Evolutionary conservation across 2,113 vertebrate genomes (phyloP), one percentile per base, ranked within the genome.

Genomic region (Gobius niger): DNA sequence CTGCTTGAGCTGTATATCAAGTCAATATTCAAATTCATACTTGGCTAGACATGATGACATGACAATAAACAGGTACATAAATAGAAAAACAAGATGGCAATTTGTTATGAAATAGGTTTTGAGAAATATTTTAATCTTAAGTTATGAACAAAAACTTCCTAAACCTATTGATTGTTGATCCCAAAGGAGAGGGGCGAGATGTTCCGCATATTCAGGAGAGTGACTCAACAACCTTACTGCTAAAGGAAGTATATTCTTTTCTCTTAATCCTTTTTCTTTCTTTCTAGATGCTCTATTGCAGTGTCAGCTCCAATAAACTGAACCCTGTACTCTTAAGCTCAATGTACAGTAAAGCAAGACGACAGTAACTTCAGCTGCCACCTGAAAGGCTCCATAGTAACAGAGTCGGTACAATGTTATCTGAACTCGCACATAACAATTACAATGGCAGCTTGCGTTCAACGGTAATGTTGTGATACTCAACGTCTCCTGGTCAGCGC

Each of bases 391-490:
- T 15, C 7, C 40, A 6, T 60, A 60, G 34, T 42, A 14, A 57
- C 24, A 44, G 13, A 60, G 42, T 15, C 14, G 14, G 6, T 16
- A 16, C 7, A 42, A 14, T 15, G 9, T 16, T 60, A n/a, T 60
- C 40, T 42, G 57, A 60, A 60, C 56, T 8, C 9, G 34, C 7
- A 41, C 13, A 42, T 7, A 42, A 40, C 4, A 11, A 6, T 60
- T 42, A 42, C 42, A 44, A 9, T 9, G 40, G 40, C 57, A 60
- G 19, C 13, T 57, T 57, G 7, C 41, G 34, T 13, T 57, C 10
- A 57, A 12, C n/a, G 7, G 52, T 16, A 62, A 24, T 19, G 4
- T 68, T 67, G 67, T 41, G 10, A 77, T 46, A 49, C 8, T 19
- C 40, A 10, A 10, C 10, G 68, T 40, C 9, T 34, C 16, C 51